Percentiles rank a stretch among this genome's conserved stretches.
Conservation (phyloP, 2,797 vertebrate genomes). For the Microtus californicus region DNA sequence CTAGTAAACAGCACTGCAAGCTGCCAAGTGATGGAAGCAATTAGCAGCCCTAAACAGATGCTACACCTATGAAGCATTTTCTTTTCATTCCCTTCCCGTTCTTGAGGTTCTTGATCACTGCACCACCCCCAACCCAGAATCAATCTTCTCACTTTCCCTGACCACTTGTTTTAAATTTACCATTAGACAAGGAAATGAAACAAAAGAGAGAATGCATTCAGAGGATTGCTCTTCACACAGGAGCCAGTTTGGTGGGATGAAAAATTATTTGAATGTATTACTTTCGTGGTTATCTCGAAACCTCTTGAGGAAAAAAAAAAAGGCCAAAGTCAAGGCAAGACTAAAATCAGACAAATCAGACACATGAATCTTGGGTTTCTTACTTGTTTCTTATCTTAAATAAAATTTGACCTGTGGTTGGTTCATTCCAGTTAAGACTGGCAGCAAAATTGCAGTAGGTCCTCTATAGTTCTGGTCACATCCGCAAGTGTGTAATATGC, state of each 20-base stretch:
- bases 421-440: not conserved
- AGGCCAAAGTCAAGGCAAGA: not conserved
- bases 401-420: not conserved
- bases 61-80: not conserved
- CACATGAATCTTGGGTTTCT: not conserved
- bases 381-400: not conserved
- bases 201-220: not conserved
- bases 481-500: not conserved
- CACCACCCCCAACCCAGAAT: no score
- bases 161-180: not conserved
- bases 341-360: not conserved
- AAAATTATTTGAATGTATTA: not conserved
- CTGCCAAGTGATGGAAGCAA: not conserved
- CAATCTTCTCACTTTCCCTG: not conserved
- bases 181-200: constrained; percentile 5
- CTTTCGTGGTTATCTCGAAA: constrained; percentile 32
- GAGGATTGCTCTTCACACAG: not conserved
- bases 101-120: not conserved
- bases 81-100: not conserved
- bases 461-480: not conserved
- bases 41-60: not conserved
- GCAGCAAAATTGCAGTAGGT: not conserved
- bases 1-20: not conserved
- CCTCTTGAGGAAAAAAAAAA: not conserved
- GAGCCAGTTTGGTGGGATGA: not conserved